Base-by-base conservation (phyloP, 2,113 vertebrate genomes). In the Brachyhypopomus gauderio region DNA sequence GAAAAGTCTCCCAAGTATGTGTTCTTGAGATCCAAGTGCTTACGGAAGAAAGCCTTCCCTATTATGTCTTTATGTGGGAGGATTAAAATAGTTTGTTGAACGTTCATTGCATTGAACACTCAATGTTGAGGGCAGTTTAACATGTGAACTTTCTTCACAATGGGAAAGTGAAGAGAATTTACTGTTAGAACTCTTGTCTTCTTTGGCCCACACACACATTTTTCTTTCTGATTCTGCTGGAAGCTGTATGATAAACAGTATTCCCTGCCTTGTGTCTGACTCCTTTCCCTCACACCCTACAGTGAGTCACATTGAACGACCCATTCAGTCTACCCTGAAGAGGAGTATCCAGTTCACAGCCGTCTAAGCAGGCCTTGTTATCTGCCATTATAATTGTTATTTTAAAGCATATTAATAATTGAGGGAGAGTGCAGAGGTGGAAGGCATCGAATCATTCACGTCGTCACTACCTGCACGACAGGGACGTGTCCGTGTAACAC, bases 401-500 rank as follows among this genome's bases (percentile, higher is more conserved):
- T 66, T 79, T 75, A 79, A 72, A 86, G 56, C 89, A 88, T 78
- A 79, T 85, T 89, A 83, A 89, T 88, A 75, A 89, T 84, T 27
- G 80, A 84, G 87, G 72, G 84, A 86, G 87, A 87, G 89, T 90
- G 86, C 85, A 92, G 81, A 92, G 86, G 88, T 90, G 80, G 90
- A 88, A 82, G 87, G 84, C 86, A 88, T 91, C 87, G 89, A 87
- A 89, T 92, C 82, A 91, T 75, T 83, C 27, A 87, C 88, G 84
- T 87, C 88, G 67, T 92, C 90, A 91, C 92, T 93, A 99, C 98
- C 97, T 98, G 98, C 92, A 98, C 98, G 92, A 98, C 96, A 94
- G 98, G 96, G 94, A 98, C 95, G 95, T 99, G 97, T 95, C 98
- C 97, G 93, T 98, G 97, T 91, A 99, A 96, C 94, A 99, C 97